A percentile compares a stretch with the other conserved stretches of the same genome.
Evolutionary conservation across 1,140 invertebrate genomes (phyloP).

Genomic region (Zophobas morio): DNA sequence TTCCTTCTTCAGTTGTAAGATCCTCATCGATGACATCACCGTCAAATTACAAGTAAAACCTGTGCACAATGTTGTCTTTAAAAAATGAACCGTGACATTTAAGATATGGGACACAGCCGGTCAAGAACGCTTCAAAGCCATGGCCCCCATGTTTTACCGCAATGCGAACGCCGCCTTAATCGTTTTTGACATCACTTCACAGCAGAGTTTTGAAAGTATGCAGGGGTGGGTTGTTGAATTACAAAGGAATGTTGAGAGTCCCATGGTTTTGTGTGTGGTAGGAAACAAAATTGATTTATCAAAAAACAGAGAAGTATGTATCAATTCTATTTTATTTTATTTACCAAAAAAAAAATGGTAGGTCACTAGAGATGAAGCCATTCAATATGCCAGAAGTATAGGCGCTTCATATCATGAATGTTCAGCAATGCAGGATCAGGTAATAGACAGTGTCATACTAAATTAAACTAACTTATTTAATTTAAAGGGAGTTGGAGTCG

Average conservation of each 20-base stretch:
- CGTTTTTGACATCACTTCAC: slow-evolving; percentile 88
- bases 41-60: slow-evolving; percentile 80
- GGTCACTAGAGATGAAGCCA: slow-evolving; percentile 79
- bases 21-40: slow-evolving; percentile 78
- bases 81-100: slow-evolving; percentile 54
- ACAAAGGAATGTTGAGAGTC: slow-evolving; percentile 80
- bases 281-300: slow-evolving; percentile 88
- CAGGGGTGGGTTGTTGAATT: slow-evolving; percentile 88
- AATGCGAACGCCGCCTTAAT: slow-evolving; percentile 90
- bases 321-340: too few species aligned
- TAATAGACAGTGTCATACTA: slow-evolving; percentile 58
- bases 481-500: slow-evolving; percentile 77
- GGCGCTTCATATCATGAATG: slow-evolving; percentile 89
- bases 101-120: slow-evolving; percentile 94
- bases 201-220: slow-evolving; percentile 79
- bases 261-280: slow-evolving; percentile 84
- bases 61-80: slow-evolving; percentile 6
- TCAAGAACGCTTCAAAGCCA: slow-evolving; percentile 86
- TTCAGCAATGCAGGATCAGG: slow-evolving; percentile 84
- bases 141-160: slow-evolving; percentile 95
- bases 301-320: slow-evolving; percentile 69
- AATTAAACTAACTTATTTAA: slow-evolving; percentile 15
- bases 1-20: slow-evolving; percentile 89
- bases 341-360: slow-evolving; percentile 8
- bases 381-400: slow-evolving; percentile 84